Evolutionary conservation across 2,113 vertebrate genomes (phyloP).

Genomic region (Lamprologus speciosus): DNA sequence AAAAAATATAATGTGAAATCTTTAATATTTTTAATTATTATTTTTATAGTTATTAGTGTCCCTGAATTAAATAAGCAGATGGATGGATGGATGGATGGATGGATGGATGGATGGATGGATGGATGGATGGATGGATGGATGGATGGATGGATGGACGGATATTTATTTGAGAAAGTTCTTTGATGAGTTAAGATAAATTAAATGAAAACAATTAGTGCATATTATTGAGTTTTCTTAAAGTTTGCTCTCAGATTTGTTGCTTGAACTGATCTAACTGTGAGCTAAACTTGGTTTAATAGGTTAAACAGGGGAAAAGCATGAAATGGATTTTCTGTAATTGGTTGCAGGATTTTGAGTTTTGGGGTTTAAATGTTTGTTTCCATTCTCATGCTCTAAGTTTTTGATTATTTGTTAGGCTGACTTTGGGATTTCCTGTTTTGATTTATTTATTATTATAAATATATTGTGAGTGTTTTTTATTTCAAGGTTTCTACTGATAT

Average conservation of each 20-base stretch:
- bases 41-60: not conserved
- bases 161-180: not conserved
- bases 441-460: not conserved
- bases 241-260: not conserved
- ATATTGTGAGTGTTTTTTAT: not conserved
- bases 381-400: not conserved
- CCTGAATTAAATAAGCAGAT: not conserved
- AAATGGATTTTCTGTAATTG: not conserved
- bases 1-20: not conserved
- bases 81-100: not conserved
- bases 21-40: not conserved
- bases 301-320: not conserved
- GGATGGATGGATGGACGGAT: accelerated
- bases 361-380: not conserved
- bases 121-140: not conserved
- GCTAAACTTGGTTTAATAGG: not conserved
- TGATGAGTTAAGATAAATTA: not conserved
- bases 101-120: not conserved
- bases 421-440: not conserved
- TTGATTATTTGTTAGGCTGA: not conserved
- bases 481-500: not conserved
- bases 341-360: not conserved
- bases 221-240: not conserved
- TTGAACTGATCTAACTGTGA: not conserved
- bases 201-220: not conserved